Percentiles rank a stretch among this genome's conserved stretches.
phyloP scores from a whole-genome alignment of 2,113 vertebrate species.

The Vidua chalybeata region DNA sequence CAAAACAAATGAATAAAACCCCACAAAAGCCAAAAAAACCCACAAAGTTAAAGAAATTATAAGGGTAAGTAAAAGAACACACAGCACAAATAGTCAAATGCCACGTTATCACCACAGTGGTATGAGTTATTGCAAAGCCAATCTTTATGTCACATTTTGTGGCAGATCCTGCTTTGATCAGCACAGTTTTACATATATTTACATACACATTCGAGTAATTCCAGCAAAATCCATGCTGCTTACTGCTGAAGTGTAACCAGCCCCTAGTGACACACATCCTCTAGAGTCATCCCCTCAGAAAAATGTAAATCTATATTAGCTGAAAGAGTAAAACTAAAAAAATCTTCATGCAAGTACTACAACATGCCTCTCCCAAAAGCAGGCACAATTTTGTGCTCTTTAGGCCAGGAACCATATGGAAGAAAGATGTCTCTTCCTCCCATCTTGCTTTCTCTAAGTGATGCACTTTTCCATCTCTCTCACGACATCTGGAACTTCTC shows the following conservation, averaged over 20 bases:
- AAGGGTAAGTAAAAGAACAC: not conserved
- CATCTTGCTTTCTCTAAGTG: fast-evolving
- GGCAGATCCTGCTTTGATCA: not conserved
- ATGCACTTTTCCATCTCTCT: not conserved
- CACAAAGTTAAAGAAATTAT: not conserved
- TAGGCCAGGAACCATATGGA: fast-evolving
- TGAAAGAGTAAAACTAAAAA: not conserved
- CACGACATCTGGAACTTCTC: not conserved
- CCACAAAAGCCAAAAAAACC: not conserved
- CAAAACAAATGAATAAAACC: not conserved
- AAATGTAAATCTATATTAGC: not conserved
- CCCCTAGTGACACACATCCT: not conserved
- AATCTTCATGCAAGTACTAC: not conserved
- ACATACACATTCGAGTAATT: not conserved
- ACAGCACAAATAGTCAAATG: not conserved
- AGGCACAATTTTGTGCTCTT: not conserved
- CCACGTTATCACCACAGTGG: fast-evolving
- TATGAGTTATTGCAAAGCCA: not conserved
- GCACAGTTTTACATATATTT: not conserved
- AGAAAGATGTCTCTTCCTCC: not conserved
- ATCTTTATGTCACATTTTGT: not conserved
- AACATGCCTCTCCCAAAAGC: not conserved
- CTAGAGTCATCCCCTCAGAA: not conserved
- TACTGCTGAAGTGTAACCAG: not conserved
- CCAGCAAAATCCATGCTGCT: not conserved